A percentile compares a stretch with the other conserved stretches of the same genome.
Evolutionary conservation across 2,797 vertebrate species (phyloP).

Genomic region (Spinibarbus caldwelli): DNA sequence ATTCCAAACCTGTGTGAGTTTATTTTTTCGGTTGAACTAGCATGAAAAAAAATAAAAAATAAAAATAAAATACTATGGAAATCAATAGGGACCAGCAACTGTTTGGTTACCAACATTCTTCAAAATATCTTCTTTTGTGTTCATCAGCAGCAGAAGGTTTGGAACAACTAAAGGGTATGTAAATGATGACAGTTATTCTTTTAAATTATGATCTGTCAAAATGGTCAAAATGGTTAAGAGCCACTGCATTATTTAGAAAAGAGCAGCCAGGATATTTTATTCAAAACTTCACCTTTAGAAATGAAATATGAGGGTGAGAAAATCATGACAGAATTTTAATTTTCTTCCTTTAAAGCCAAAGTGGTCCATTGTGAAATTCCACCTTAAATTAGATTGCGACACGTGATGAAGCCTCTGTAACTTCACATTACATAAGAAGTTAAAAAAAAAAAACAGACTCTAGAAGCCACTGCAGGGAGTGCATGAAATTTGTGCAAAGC

Average conservation of each 20-base stretch:
- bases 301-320: not conserved
- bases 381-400: slow-evolving; percentile 33
- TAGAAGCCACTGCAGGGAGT: slow-evolving; percentile 13
- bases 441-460: not conserved
- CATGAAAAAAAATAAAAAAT: not conserved
- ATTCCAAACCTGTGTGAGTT: not conserved
- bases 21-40: not conserved
- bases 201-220: not conserved
- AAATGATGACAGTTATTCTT: not conserved
- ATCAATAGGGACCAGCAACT: not conserved
- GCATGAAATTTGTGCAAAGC: slow-evolving; percentile 26
- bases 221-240: not conserved
- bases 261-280: not conserved
- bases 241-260: not conserved
- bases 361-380: slow-evolving; percentile 1
- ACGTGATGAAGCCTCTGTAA: slow-evolving; percentile 37
- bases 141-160: not conserved
- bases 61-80: too few species aligned
- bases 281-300: not conserved
- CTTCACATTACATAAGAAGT: slow-evolving; percentile 53
- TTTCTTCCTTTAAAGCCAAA: slow-evolving; percentile 8
- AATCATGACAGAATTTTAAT: not conserved
- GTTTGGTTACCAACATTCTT: not conserved
- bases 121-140: not conserved
- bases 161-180: not conserved